Evolutionary conservation across 2,888 invertebrate genomes (phyloP).

Genomic region (Dyspetes luteomarginatus): DNA sequence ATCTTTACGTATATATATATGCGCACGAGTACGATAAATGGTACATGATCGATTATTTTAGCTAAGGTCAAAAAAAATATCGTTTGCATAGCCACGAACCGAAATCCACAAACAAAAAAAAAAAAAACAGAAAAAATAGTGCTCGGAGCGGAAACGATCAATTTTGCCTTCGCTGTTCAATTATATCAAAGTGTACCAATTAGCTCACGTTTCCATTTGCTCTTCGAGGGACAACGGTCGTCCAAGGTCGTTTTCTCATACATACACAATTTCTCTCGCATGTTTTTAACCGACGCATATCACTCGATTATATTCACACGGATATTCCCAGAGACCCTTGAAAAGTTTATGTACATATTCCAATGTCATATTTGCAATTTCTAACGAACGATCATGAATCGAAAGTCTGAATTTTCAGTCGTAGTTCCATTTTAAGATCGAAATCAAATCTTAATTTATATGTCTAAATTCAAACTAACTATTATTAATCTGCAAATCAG

Average conservation of each 20-base stretch:
- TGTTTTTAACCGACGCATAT: background rate
- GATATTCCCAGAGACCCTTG: background rate
- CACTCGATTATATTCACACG: background rate
- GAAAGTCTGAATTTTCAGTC: background rate
- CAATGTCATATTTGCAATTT: background rate
- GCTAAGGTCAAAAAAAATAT: no score
- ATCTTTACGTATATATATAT: no score
- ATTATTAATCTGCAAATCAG: no score
- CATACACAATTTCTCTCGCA: background rate
- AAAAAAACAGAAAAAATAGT: background rate
- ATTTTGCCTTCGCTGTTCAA: constrained; percentile 18
- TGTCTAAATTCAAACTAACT: no score
- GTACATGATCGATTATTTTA: no score
- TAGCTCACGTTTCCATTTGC: constrained; percentile 43
- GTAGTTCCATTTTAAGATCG: no score
- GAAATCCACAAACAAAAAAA: background rate
- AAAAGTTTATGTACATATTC: background rate
- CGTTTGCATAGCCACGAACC: background rate
- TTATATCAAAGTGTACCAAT: constrained; percentile 50
- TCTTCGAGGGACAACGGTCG: constrained; percentile 19
- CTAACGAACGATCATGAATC: background rate
- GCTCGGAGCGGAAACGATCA: constrained; percentile 12
- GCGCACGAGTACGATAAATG: no score
- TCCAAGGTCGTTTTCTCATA: constrained; percentile 23
- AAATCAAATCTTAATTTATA: no score